A percentile compares a stretch with the other conserved stretches of the same genome.
These are phyloP conservation scores for Lumbricus terrestris DNA, from an alignment of 2,888 invertebrate species.

Conservation along the genomic window DNA sequence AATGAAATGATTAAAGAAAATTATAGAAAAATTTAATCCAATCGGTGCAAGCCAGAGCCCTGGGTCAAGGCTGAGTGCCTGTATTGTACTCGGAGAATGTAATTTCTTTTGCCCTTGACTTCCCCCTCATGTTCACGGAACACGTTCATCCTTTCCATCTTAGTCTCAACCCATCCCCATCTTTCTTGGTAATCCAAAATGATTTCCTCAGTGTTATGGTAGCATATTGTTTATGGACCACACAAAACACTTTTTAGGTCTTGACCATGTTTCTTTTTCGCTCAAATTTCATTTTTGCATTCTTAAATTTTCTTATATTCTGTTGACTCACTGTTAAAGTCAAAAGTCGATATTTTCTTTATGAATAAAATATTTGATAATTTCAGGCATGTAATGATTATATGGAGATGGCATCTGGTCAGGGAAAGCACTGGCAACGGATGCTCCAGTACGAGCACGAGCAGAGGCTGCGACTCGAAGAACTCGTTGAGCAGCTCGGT, in stretches of 20 bases:
- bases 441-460: slow-evolving; percentile 91
- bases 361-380: not conserved
- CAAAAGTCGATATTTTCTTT: not conserved
- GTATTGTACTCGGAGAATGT: too few relatives aligned
- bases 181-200: not conserved
- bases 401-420: slow-evolving; percentile 81
- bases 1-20: too few relatives aligned
- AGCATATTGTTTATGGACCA: not conserved
- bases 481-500: slow-evolving; percentile 95
- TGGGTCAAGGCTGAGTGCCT: too few relatives aligned
- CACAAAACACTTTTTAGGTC: too few relatives aligned
- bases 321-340: not conserved
- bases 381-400: slow-evolving; percentile 85
- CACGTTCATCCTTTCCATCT: too few relatives aligned
- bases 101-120: too few relatives aligned
- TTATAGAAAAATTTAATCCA: too few relatives aligned
- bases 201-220: too few relatives aligned
- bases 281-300: not conserved
- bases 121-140: too few relatives aligned
- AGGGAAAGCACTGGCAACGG: slow-evolving; percentile 87
- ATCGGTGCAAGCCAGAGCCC: too few relatives aligned
- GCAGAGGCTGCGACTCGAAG: slow-evolving; percentile 75
- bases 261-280: not conserved
- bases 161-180: too few relatives aligned
- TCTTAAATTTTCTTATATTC: not conserved